Conservation (phyloP, 2,797 vertebrate species). For the Thunnus albacares region DNA sequence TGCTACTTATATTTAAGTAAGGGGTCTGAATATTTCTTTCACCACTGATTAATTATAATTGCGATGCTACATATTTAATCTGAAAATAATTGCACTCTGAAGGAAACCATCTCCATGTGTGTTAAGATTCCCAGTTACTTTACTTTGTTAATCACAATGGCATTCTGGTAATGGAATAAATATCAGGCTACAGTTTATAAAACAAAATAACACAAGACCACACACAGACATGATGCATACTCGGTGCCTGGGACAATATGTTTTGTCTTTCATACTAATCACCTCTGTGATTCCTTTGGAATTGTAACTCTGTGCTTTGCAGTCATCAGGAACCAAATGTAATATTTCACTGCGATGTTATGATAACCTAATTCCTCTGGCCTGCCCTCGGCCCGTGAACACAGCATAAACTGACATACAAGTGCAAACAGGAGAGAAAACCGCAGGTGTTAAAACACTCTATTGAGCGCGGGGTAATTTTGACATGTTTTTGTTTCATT, state of each 20-base stretch:
- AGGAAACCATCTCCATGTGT: slow-evolving; percentile 4
- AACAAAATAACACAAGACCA: slow-evolving; percentile 48
- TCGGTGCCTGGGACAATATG: slow-evolving; percentile 50
- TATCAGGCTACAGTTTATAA: slow-evolving; percentile 31
- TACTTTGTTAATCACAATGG: slow-evolving; percentile 15
- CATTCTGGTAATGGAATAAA: slow-evolving; percentile 41
- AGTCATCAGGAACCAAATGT: slow-evolving; percentile 71
- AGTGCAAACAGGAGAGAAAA: slow-evolving; percentile 61
- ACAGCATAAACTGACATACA: slow-evolving; percentile 62
- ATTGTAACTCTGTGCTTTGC: slow-evolving; percentile 64
- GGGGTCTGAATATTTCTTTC: not conserved
- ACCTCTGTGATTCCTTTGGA: slow-evolving; percentile 45
- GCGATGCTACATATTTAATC: not conserved
- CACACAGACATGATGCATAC: slow-evolving; percentile 50
- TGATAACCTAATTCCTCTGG: slow-evolving; percentile 70
- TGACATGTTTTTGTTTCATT: slow-evolving; percentile 93
- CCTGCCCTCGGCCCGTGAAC: slow-evolving; percentile 52
- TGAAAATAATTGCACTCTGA: not conserved
- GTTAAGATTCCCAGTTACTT: not conserved
- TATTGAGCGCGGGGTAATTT: slow-evolving; percentile 62
- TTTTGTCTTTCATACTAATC: slow-evolving; percentile 60
- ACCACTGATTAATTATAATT: not conserved
- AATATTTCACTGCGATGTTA: slow-evolving; percentile 71
- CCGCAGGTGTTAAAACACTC: slow-evolving; percentile 75
- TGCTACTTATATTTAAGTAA: not conserved